phyloP scores from a whole-genome alignment of 2,888 invertebrate genomes.

The Scelioninae gen. 2 region DNA sequence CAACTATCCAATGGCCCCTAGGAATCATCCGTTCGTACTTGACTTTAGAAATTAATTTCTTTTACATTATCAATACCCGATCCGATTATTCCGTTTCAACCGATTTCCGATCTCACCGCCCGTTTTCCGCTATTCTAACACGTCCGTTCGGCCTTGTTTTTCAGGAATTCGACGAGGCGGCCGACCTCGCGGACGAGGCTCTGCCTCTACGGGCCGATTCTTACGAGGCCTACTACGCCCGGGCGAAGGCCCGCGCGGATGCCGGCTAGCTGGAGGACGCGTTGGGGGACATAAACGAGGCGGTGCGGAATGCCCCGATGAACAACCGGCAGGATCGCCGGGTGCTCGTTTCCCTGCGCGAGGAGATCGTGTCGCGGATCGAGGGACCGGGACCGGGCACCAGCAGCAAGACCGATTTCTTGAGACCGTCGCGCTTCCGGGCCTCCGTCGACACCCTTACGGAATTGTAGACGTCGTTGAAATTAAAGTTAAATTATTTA shows the following conservation, averaged over 20 bases:
- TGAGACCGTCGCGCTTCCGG: slow-evolving; percentile 67
- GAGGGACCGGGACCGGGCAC: slow-evolving; percentile 69
- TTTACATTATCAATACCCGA: neutral
- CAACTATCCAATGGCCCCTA: no score
- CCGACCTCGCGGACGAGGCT: slow-evolving; percentile 92
- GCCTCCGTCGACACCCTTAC: slow-evolving; percentile 73
- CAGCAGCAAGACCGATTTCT: slow-evolving; percentile 66
- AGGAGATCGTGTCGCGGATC: slow-evolving; percentile 80
- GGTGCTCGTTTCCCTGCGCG: slow-evolving; percentile 84
- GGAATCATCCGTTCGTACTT: neutral
- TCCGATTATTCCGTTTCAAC: slow-evolving; percentile 3
- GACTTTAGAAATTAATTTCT: slow-evolving; percentile 5
- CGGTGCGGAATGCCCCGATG: slow-evolving; percentile 81
- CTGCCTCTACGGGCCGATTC: slow-evolving; percentile 89
- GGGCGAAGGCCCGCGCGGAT: slow-evolving; percentile 91
- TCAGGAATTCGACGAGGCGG: slow-evolving; percentile 89
- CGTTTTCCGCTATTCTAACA: no score
- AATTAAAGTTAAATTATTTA: slow-evolving; percentile 57
- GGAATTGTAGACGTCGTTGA: slow-evolving; percentile 66
- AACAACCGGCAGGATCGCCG: slow-evolving; percentile 84
- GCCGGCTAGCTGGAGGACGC: slow-evolving; percentile 84
- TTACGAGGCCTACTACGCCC: slow-evolving; percentile 94
- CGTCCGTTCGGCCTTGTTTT: no score
- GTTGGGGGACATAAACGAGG: slow-evolving; percentile 88
- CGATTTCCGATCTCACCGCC: no score